Conservation (phyloP, 2,888 invertebrate genomes). For the Salticus scenicus region DNA sequence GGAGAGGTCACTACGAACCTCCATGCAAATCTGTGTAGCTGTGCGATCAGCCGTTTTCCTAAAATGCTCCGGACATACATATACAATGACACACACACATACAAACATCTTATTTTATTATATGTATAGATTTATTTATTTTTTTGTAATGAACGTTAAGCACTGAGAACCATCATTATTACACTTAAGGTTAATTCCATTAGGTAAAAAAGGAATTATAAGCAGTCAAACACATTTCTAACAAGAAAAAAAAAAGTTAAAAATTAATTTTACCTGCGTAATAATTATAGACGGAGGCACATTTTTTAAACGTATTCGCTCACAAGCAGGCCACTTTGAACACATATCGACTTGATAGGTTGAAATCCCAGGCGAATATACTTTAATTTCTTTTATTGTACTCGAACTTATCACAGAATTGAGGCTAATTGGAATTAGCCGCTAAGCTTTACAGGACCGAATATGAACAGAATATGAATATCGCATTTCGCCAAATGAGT, state of each 20-base stretch:
- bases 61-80: no score
- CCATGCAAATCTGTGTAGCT: no score
- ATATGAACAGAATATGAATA: conserved; percentile 38
- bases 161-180: no score
- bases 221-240: neutral
- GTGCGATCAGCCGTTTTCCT: no score
- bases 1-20: no score
- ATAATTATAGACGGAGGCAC: conserved; percentile 55
- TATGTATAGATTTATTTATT: no score
- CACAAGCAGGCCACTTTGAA: neutral
- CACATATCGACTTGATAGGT: neutral
- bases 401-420: conserved; percentile 34
- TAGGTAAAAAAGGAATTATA: neutral
- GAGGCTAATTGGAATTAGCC: conserved; percentile 56
- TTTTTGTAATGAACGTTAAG: no score
- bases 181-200: conserved; percentile 62
- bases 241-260: neutral
- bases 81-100: no score
- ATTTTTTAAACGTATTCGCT: neutral
- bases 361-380: neutral
- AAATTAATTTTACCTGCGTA: conserved; percentile 61
- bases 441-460: neutral
- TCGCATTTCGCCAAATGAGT: conserved; percentile 34
- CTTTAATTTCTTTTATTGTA: conserved; percentile 32
- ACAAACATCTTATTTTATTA: no score